Percentiles rank a stretch among this genome's conserved stretches.
Conservation (phyloP, 2,797 vertebrate species). For the Moxostoma hubbsi region DNA sequence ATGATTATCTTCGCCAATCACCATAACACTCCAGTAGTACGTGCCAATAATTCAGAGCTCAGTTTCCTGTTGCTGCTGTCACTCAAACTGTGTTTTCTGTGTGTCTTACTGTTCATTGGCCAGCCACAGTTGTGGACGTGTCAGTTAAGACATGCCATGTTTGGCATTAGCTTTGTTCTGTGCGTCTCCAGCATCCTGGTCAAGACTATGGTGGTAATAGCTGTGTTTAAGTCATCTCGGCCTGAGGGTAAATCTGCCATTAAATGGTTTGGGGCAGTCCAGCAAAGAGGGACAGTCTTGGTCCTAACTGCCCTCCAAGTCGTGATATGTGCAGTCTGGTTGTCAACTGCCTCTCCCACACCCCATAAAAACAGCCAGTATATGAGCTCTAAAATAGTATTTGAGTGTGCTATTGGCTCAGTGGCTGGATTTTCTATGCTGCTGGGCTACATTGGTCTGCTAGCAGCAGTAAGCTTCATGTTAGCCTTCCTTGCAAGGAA, state of each 20-base stretch:
- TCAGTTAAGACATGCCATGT: conserved; percentile 58
- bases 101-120: conserved; percentile 64
- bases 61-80: conserved; percentile 76
- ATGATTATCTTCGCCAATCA: conserved; percentile 64
- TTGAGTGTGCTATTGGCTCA: conserved; percentile 66
- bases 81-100: conserved; percentile 69
- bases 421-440: conserved; percentile 67
- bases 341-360: conserved; percentile 60
- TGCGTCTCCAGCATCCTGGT: conserved; percentile 62
- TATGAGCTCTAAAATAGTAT: conserved; percentile 68
- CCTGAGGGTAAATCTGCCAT: conserved; percentile 40
- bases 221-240: conserved; percentile 63
- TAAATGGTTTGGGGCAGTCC: conserved; percentile 69
- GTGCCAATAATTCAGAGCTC: conserved; percentile 77
- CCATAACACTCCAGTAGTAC: conserved; percentile 68
- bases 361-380: conserved; percentile 70
- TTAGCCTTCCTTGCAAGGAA: conserved; percentile 19
- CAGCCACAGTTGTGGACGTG: conserved; percentile 53
- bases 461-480: conserved; percentile 67
- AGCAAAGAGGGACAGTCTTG: conserved; percentile 72
- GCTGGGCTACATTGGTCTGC: conserved; percentile 74
- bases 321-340: conserved; percentile 64
- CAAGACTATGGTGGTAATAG: conserved; percentile 55
- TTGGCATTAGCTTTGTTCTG: conserved; percentile 59
- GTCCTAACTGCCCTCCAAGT: conserved; percentile 59